These are phyloP conservation scores for Laspeyria flexula DNA, from an alignment of 2,888 invertebrate species.

Conservation along the genomic window DNA sequence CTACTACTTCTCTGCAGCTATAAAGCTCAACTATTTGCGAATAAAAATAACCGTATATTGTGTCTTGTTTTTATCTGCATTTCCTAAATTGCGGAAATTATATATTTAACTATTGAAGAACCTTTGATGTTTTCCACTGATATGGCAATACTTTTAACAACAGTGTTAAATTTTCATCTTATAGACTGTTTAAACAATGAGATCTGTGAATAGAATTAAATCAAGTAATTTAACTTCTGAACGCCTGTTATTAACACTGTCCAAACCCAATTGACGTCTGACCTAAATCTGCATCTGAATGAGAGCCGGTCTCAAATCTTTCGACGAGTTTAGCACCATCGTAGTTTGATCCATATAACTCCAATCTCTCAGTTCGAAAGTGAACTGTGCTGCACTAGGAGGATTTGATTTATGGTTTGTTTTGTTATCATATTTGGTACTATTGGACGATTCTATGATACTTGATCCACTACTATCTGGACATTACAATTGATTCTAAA, in stretches of 20 bases:
- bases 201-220: constrained; percentile 41
- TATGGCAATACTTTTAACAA: too few species aligned
- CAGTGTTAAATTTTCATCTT: neutral
- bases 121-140: too few species aligned
- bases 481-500: constrained; percentile 1
- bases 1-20: too few species aligned
- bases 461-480: constrained; percentile 44
- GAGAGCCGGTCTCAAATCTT: constrained; percentile 64
- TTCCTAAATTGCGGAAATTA: too few species aligned
- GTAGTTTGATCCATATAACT: constrained; percentile 79
- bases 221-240: constrained; percentile 67
- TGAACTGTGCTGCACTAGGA: constrained; percentile 68
- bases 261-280: constrained; percentile 75
- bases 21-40: too few species aligned
- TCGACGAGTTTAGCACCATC: constrained; percentile 78
- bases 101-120: too few species aligned
- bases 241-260: constrained; percentile 74
- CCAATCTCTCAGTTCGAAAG: too few species aligned
- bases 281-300: constrained; percentile 83
- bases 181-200: constrained; percentile 12
- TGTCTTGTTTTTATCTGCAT: too few species aligned
- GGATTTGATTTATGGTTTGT: constrained; percentile 73
- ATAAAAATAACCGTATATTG: too few species aligned
- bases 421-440: constrained; percentile 62
- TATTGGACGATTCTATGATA: constrained; percentile 29